Percentiles rank a stretch among this genome's conserved stretches.
Evolutionary conservation across 64 coral and sea anemone genomes (phyloP).

Genomic region (Montipora cactus): DNA sequence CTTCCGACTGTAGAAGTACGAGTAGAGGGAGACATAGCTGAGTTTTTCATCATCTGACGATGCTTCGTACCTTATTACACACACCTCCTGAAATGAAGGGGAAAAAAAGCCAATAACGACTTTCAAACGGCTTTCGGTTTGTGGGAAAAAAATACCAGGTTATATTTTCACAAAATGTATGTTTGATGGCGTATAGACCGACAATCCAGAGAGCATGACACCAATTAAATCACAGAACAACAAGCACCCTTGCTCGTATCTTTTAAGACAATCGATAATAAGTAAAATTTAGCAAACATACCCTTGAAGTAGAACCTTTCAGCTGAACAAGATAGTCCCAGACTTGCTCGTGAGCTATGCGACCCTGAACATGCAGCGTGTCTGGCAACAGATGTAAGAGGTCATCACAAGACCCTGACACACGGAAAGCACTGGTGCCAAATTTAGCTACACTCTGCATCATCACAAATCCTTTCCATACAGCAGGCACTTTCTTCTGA

Average conservation of each 20-base stretch:
- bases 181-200: no score
- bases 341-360: slow-evolving; percentile 94
- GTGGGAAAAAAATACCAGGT: no score
- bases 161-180: no score
- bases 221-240: no score
- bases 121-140: background rate
- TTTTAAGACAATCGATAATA: no score
- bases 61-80: slow-evolving; percentile 89
- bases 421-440: slow-evolving; percentile 87
- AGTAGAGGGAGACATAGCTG: slow-evolving; percentile 94
- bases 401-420: slow-evolving; percentile 91
- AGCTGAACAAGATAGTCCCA: slow-evolving; percentile 97
- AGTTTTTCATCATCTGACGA: slow-evolving; percentile 96
- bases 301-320: slow-evolving; percentile 88
- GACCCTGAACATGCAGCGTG: slow-evolving; percentile 93
- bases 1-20: slow-evolving; percentile 97
- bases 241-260: no score
- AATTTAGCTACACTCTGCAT: slow-evolving; percentile 98
- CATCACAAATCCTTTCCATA: slow-evolving; percentile 99
- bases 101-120: background rate
- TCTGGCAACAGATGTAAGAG: slow-evolving; percentile 91
- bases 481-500: slow-evolving; percentile 63
- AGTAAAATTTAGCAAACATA: slow-evolving; percentile 6
- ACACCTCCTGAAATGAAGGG: slow-evolving; percentile 74
- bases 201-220: no score